Conservation (phyloP, 2,797 vertebrate genomes). For the Bradypodion ventrale region DNA sequence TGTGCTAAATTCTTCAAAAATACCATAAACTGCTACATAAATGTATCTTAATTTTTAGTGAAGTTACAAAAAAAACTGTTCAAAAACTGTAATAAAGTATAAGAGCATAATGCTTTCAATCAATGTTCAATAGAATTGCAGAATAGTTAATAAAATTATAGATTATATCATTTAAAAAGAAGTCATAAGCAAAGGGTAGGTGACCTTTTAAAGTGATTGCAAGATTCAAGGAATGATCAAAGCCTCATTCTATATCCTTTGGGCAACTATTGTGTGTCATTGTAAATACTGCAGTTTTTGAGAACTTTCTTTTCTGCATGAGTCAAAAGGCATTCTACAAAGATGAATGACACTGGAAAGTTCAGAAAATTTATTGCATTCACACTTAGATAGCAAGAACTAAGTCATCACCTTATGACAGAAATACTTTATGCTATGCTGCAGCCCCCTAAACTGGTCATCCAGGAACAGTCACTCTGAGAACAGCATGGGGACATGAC, state of each 20-base stretch:
- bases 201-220: not conserved
- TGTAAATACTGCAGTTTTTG: rapidly evolving
- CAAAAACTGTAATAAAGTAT: slow-evolving; percentile 27
- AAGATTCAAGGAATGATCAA: not conserved
- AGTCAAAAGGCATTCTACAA: not conserved
- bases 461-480: not conserved
- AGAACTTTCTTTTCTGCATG: not conserved
- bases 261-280: not conserved
- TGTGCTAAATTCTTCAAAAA: slow-evolving; percentile 52
- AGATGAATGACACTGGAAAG: not conserved
- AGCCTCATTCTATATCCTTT: not conserved
- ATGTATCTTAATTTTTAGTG: slow-evolving; percentile 50
- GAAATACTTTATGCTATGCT: rapidly evolving
- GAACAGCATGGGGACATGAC: not conserved
- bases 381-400: not conserved
- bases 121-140: slow-evolving; percentile 9
- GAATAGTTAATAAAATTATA: not conserved
- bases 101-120: slow-evolving; percentile 30
- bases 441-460: not conserved
- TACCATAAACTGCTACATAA: slow-evolving; percentile 33
- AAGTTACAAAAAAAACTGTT: slow-evolving; percentile 65
- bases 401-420: rapidly evolving
- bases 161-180: not conserved
- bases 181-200: not conserved
- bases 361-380: rapidly evolving